A percentile compares a stretch with the other conserved stretches of the same genome.
Conservation (phyloP, 2,113 vertebrate genomes). For the rat (Rattus norvegicus) region DNA sequence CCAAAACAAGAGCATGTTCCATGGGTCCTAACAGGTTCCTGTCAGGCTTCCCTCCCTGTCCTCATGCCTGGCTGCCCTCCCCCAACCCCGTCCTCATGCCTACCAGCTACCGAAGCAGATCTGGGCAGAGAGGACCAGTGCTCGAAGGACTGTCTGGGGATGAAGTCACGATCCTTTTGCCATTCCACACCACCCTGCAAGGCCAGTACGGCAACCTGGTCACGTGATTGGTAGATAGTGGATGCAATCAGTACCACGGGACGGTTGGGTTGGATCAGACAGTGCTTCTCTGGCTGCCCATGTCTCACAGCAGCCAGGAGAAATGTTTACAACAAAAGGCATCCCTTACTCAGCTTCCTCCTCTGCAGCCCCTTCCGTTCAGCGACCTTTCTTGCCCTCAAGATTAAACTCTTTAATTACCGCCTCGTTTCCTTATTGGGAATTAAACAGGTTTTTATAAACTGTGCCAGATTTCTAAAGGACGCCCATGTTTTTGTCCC, state of each 20-base stretch:
- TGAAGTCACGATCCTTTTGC: accelerated
- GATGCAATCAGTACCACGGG: accelerated
- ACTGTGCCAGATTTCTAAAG: neutral
- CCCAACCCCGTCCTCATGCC: neutral
- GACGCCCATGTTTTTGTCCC: neutral
- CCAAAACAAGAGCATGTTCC: neutral
- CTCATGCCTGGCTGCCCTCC: too few species aligned
- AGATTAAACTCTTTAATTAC: neutral
- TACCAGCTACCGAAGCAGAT: neutral
- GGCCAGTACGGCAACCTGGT: neutral
- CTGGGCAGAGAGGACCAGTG: neutral
- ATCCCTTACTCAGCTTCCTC: neutral
- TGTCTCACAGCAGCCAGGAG: neutral
- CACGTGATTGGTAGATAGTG: accelerated
- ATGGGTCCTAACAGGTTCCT: neutral
- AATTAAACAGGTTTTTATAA: neutral
- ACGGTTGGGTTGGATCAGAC: neutral
- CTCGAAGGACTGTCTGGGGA: neutral
- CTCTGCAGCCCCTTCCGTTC: neutral
- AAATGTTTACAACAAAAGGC: neutral
- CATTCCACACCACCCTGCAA: accelerated
- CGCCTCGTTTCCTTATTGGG: neutral
- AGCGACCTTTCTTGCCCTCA: neutral
- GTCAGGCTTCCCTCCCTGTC: neutral
- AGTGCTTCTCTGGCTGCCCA: neutral